A percentile compares a stretch with the other conserved stretches of the same genome.
Conservation (phyloP, 1,140 invertebrate genomes). For the Campoletis sonorensis region DNA sequence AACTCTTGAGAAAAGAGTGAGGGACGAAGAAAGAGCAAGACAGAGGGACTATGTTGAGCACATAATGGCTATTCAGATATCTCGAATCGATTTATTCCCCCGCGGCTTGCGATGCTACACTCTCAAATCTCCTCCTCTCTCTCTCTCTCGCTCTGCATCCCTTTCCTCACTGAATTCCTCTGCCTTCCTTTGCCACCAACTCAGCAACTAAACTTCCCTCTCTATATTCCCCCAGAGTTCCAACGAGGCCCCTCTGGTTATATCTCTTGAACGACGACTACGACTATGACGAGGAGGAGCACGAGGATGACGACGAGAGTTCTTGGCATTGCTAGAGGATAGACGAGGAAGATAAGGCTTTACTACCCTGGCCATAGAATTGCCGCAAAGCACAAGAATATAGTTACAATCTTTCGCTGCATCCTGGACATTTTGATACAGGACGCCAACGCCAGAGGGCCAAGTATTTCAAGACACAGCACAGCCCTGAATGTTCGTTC, state of each 20-base stretch:
- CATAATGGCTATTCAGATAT: conserved; percentile 67
- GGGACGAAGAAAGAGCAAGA: background rate
- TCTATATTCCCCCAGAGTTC: conserved; percentile 16
- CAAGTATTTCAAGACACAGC: background rate
- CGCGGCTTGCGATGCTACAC: conserved; percentile 43
- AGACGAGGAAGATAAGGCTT: conserved; percentile 29
- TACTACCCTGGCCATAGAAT: background rate
- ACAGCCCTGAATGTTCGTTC: background rate
- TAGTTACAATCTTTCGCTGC: conserved; percentile 15
- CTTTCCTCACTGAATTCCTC: conserved; percentile 16
- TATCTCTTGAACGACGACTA: background rate
- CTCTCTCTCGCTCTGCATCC: conserved; percentile 29
- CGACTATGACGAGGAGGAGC: conserved; percentile 2
- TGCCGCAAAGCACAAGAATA: background rate
- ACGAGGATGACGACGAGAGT: conserved; percentile 32
- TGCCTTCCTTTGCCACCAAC: conserved; percentile 22
- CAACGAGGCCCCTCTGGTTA: conserved; percentile 20
- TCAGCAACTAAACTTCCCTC: conserved; percentile 34
- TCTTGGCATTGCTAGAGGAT: conserved; percentile 35
- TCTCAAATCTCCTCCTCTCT: conserved; percentile 42
- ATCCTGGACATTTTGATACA: conserved; percentile 30
- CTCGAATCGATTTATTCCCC: conserved; percentile 66
- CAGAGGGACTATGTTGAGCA: conserved; percentile 42
- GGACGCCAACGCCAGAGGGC: conserved; percentile 22
- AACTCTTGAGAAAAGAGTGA: background rate